Base-by-base conservation (phyloP, 2,113 vertebrate genomes). In the Prinia subflava region DNA sequence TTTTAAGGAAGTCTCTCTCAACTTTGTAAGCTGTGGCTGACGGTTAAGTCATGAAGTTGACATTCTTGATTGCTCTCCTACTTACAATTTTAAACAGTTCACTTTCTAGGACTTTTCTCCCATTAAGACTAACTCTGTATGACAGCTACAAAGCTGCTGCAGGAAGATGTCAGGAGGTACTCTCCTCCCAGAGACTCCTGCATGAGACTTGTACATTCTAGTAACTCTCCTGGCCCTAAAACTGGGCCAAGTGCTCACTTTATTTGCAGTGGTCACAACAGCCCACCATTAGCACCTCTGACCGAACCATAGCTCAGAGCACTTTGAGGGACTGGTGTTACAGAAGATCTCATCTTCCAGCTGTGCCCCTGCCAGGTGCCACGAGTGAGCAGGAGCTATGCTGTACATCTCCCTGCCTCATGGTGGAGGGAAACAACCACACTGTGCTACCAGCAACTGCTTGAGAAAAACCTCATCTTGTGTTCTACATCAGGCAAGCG, bases 331-430 rank as follows among this genome's bases (percentile, higher is more conserved):
- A 39, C n/a, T 62, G 28, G 41, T 44, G 77, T 89, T 75, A 25
- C 81, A 83, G 41, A 56, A 70, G 4, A 71, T 13, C 4, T 79
- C 41, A 31, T 69, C 31, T 69, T 83, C 42, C 37, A 89, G 47
- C 53, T 77, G 68, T 76, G 30, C 20, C 42, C 55, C 24, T 47
- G 31, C 57, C 30, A 83, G 44, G 19, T 73, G 18, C 37, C 37
- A 65, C 11, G 37, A 53, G 35, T 8, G 5, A 91, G 37, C 68
- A 14, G 41, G 10, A n/a, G 47, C 17, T 37, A 4, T 17, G 20
- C 57, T 53, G 15, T 23, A 37, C 74, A 49, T 20, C 4, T 7
- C 15, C 6, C 33, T 56, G 20, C 18, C 64, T 33, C 1, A 0
- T 37, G 37, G 27, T 8, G 18, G 8, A 22, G 11, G 39, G 4